Conservation (phyloP, 2,888 invertebrate species). For the Pelosia muscerda region DNA sequence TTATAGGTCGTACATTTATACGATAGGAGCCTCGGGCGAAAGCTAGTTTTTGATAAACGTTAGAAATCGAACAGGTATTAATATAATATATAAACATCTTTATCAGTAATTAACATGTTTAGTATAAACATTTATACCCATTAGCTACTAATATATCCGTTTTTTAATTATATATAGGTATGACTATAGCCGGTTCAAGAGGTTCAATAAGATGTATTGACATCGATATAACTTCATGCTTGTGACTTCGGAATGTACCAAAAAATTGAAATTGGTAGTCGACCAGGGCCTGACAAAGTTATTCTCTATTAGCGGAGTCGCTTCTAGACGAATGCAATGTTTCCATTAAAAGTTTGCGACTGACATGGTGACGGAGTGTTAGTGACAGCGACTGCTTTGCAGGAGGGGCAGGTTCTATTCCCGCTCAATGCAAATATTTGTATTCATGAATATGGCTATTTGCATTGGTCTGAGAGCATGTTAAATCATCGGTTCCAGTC, state of each 20-base stretch:
- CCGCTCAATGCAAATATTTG: too few species aligned
- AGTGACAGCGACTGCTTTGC: too few species aligned
- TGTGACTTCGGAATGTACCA: not conserved
- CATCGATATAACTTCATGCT: constrained; percentile 1
- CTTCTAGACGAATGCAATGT: too few species aligned
- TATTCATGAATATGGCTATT: too few species aligned
- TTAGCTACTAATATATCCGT: constrained; percentile 5
- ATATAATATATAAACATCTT: not conserved
- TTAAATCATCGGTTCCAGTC: too few species aligned
- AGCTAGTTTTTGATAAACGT: not conserved
- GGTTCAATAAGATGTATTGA: not conserved
- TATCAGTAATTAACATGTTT: constrained; percentile 3
- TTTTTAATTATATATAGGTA: not conserved
- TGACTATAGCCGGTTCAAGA: not conserved
- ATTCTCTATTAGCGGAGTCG: too few species aligned
- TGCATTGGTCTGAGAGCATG: too few species aligned
- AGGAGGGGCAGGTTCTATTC: too few species aligned
- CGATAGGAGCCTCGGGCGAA: not conserved
- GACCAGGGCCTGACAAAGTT: not conserved
- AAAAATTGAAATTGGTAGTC: too few species aligned
- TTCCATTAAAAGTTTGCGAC: too few species aligned
- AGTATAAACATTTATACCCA: not conserved
- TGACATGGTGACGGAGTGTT: too few species aligned
- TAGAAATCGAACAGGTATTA: not conserved
- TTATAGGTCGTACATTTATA: not conserved